A percentile compares a stretch with the other conserved stretches of the same genome.
phyloP scores from a whole-genome alignment of 2,113 vertebrate genomes.

The Otus sunia region DNA sequence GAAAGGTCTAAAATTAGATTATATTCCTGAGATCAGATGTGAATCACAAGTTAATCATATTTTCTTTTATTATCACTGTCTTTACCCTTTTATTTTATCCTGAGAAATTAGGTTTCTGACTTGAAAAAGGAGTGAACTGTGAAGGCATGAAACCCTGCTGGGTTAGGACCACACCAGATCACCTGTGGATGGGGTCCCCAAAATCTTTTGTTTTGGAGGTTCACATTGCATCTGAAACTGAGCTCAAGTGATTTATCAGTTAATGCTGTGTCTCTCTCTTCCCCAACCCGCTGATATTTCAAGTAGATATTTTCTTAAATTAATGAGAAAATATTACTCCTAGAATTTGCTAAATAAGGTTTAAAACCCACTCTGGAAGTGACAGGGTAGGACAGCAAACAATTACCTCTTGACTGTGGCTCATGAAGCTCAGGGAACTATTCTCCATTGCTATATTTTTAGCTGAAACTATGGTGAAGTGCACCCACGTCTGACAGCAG shows the following conservation, averaged over 20 bases:
- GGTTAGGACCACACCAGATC: neutral
- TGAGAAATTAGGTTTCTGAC: constrained; percentile 43
- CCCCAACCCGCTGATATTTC: neutral
- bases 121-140: constrained; percentile 11
- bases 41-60: constrained; percentile 63
- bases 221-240: neutral
- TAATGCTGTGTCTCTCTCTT: neutral
- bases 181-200: neutral
- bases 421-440: neutral
- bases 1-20: constrained; percentile 64
- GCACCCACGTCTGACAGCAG: neutral
- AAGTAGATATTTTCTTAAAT: neutral
- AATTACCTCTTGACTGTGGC: neutral
- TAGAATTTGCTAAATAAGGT: constrained; percentile 17
- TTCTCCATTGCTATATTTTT: neutral
- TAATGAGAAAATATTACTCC: neutral
- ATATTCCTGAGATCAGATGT: constrained; percentile 65
- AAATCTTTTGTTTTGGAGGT: neutral
- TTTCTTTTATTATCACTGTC: constrained; percentile 60
- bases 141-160: constrained; percentile 33
- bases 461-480: neutral
- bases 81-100: constrained; percentile 59
- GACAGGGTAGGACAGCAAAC: neutral
- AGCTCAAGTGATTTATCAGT: neutral
- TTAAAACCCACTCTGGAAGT: constrained; percentile 16